Percentiles rank a stretch among this genome's conserved stretches.
These are phyloP conservation scores for Nomada goodeniana DNA, from an alignment of 2,888 invertebrate genomes.

Conservation along the genomic window DNA sequence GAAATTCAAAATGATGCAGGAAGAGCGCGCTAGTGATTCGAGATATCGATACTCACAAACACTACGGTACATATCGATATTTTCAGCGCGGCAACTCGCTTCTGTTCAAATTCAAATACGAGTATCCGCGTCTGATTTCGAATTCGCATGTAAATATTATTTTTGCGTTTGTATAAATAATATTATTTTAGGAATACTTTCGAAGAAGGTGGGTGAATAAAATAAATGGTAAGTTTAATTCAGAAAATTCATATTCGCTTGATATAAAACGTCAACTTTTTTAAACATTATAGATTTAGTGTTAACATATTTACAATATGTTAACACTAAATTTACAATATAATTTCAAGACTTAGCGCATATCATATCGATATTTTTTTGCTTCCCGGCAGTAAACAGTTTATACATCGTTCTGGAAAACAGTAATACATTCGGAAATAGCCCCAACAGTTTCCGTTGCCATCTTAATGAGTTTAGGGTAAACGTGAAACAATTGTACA, in stretches of 20 bases:
- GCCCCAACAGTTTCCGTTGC: not conserved
- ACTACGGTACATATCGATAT: no score
- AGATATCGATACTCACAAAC: not conserved
- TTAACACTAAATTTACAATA: no score
- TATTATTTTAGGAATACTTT: not conserved
- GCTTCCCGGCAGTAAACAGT: no score
- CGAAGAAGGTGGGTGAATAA: no score
- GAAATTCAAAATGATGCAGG: not conserved
- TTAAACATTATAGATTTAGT: no score
- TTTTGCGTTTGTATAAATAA: not conserved
- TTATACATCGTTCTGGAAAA: no score
- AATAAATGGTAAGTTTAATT: not conserved
- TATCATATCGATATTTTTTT: no score
- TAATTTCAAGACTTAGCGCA: no score
- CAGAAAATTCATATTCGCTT: not conserved
- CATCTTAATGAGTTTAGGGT: conserved; percentile 11
- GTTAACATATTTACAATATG: no score
- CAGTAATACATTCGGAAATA: no score
- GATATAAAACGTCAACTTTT: no score
- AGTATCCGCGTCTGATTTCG: not conserved
- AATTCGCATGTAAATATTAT: not conserved
- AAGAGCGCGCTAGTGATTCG: not conserved
- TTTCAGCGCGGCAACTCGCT: not conserved
- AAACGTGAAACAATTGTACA: conserved; percentile 4
- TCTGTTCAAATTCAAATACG: not conserved